These are phyloP conservation scores for Cryptosula pallasiana DNA, from an alignment of 2,888 invertebrate species.

Conservation along the genomic window DNA sequence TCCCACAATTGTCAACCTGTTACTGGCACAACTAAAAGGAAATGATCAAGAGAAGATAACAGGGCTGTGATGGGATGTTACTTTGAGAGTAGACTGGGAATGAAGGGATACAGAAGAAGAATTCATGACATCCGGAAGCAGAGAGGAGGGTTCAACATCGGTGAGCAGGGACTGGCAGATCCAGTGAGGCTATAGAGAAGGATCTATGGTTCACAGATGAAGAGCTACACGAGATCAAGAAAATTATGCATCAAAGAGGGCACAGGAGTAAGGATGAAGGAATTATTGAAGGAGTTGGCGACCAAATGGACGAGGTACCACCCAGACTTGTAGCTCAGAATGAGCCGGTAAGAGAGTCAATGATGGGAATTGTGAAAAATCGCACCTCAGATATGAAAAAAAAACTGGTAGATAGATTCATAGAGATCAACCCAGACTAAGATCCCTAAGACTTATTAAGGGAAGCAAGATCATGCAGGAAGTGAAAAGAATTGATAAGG, in stretches of 20 bases:
- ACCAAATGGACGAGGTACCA: background rate
- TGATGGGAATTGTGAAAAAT: background rate
- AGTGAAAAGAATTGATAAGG: conserved; percentile 12
- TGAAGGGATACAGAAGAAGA: background rate
- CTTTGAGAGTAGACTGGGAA: background rate
- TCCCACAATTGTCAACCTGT: background rate
- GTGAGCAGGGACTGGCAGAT: background rate
- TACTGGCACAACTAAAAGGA: background rate
- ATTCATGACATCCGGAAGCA: background rate
- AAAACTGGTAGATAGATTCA: background rate
- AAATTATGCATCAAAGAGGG: background rate
- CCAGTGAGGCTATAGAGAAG: background rate
- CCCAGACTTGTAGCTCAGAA: background rate
- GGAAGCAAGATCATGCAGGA: background rate
- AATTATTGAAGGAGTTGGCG: background rate
- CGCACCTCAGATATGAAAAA: background rate
- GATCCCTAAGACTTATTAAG: background rate
- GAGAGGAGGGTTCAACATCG: background rate
- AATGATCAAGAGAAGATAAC: background rate
- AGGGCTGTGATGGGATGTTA: background rate
- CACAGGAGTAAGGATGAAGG: background rate
- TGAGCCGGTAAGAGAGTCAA: background rate
- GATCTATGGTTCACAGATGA: background rate
- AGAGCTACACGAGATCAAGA: background rate
- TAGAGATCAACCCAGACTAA: background rate